Evolutionary conservation across 2,797 vertebrate species (phyloP), one percentile per base, ranked within the genome.

Genomic region (Cossypha heuglini): DNA sequence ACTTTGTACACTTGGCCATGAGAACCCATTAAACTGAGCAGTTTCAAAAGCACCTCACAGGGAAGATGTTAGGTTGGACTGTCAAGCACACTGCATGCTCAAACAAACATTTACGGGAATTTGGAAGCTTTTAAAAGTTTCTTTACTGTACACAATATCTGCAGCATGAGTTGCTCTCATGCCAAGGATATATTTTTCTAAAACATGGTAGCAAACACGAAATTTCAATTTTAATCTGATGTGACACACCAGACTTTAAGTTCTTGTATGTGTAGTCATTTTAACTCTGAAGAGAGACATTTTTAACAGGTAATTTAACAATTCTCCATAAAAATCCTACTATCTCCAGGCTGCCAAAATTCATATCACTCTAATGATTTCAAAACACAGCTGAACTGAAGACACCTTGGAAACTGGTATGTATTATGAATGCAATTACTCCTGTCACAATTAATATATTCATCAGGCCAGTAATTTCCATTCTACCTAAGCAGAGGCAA

Each of bases 151-250:
- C 13, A 42, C n/a, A 82, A 13, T 59, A 68, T 31, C 58, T 92
- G n/a, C 19, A 81, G 48, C 61, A 28, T 31, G 6, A 68, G 2
- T 15, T 84, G 16, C 42, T 83, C 13, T 45, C 5, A 16, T 38
- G 18, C 11, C 29, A 88, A 35, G 42, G 45, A 7, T 62, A 6
- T 29, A 38, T 57, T 90, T 93, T 48, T 74, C 19, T 11, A 86
- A n/a, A 16, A 71, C 9, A 48, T 5, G 25, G 26, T 21, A 74
- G 55, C 29, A 59, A 94, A 86, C 14, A 33, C 18, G 59, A 59
- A 42, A 74, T 85, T 79, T 92, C 48, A 63, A 46, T 29, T 86
- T 82, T 66, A 82, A 92, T 76, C 40, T 38, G 11, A 62, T n/a
- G 22, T 17, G 16, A 66, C 22, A 40, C 15, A 46, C 5, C 20